These are phyloP conservation scores for Napeogenes sylphis DNA, from an alignment of 2,888 invertebrate genomes.

Conservation along the genomic window DNA sequence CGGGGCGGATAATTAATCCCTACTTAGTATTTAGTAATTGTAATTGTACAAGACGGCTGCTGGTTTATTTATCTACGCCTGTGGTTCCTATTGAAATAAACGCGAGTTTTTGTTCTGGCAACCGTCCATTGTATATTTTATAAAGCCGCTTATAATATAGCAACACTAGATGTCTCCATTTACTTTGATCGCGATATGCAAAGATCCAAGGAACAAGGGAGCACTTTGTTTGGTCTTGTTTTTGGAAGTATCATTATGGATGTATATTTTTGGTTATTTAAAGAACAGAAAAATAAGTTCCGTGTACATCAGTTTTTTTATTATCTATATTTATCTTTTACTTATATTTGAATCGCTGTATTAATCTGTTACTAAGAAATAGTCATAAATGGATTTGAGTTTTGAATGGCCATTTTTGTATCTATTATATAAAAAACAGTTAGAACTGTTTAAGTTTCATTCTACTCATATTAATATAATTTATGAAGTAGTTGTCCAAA, in stretches of 20 bases:
- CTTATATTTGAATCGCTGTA: too few relatives aligned
- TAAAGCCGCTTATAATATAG: slow-evolving; percentile 41
- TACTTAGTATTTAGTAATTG: too few relatives aligned
- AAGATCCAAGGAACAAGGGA: slow-evolving; percentile 28
- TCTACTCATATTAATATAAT: slow-evolving; percentile 4
- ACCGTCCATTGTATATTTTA: slow-evolving; percentile 49
- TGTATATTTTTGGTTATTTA: slow-evolving; percentile 6
- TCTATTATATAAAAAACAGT: too few relatives aligned
- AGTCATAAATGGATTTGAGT: too few relatives aligned
- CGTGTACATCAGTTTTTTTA: too few relatives aligned
- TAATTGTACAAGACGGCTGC: background rate
- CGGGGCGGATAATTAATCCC: too few relatives aligned
- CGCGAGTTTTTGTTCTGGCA: slow-evolving; percentile 48
- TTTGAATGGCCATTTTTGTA: too few relatives aligned
- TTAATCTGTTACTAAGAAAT: too few relatives aligned
- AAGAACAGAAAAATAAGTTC: background rate
- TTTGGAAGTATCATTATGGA: slow-evolving; percentile 17
- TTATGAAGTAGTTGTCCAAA: slow-evolving; percentile 21
- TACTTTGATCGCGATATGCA: slow-evolving; percentile 32
- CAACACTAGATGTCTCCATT: slow-evolving; percentile 30
- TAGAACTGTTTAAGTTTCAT: too few relatives aligned
- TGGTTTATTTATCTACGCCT: slow-evolving; percentile 14
- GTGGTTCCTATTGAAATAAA: slow-evolving; percentile 43
- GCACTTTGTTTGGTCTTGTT: slow-evolving; percentile 21
- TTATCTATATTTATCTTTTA: too few relatives aligned